These are phyloP conservation scores for Sorex araneus DNA, from an alignment of 2,113 vertebrate species.

Conservation along the genomic window DNA sequence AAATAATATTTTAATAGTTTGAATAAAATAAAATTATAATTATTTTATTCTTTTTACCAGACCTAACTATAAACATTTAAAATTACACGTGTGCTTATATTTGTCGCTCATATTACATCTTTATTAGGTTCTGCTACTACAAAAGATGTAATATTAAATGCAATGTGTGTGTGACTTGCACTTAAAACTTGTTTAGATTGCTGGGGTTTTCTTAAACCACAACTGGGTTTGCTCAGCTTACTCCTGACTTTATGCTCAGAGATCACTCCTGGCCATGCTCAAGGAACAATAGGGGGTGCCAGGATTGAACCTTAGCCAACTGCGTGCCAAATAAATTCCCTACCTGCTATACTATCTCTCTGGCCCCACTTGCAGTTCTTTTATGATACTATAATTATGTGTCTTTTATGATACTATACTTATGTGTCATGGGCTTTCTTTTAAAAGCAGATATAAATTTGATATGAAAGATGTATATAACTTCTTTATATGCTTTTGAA, in stretches of 20 bases:
- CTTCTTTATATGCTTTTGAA: neutral
- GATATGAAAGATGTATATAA: neutral
- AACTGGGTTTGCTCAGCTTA: too few species aligned
- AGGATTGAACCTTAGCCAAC: too few species aligned
- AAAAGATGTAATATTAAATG: slow-evolving; percentile 32
- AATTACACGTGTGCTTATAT: neutral
- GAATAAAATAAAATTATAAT: neutral
- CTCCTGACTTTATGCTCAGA: too few species aligned
- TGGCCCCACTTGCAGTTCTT: too few species aligned
- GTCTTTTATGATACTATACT: neutral
- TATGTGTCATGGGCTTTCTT: slow-evolving; percentile 31
- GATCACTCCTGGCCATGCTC: too few species aligned
- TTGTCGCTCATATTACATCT: slow-evolving; percentile 14
- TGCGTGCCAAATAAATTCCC: too few species aligned
- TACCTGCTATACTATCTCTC: too few species aligned
- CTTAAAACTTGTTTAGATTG: neutral
- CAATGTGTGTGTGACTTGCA: neutral
- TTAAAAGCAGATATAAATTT: slow-evolving; percentile 48
- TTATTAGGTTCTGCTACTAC: neutral
- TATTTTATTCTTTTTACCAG: neutral
- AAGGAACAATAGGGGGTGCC: too few species aligned
- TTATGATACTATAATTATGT: neutral
- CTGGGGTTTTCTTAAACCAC: too few species aligned
- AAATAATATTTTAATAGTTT: slow-evolving; percentile 41
- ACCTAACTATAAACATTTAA: neutral